Base-by-base conservation (phyloP, 2,888 invertebrate genomes). In the Ormia ochracea region DNA sequence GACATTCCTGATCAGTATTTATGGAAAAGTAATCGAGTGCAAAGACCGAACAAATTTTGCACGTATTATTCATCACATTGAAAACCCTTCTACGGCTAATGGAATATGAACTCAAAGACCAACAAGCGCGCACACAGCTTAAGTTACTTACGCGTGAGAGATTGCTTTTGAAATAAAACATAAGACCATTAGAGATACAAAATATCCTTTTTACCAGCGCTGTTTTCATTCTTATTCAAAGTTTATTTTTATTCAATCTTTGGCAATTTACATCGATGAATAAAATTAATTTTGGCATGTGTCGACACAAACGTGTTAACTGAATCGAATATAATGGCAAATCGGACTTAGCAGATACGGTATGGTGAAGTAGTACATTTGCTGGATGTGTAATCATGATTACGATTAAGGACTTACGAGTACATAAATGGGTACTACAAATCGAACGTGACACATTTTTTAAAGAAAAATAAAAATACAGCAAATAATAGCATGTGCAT, bases 391-490 rank as follows among this genome's bases (percentile, higher is more conserved):
- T 69, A 19, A 28, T 36, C 26, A 45, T 48, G 23, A 58, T 69
- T 69, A 48, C n/a, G n/a, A n/a, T 45, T 26, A n/a, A 19, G 26
- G 36, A 59, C 59, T 69, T 48, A 58, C 26, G 36, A 69, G 28
- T 52, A 19, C 28, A n/a, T 52, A 66, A 52, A 28, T 48, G 52
- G n/a, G 28, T 28, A 66, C 19, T 54, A 54, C 38, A 41, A 41
- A 38, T 28, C 12, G 23, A 28, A 66, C 66, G 66, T 66, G 52
- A 66, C 52, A 52, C 31, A 48, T 33, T 48, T 63, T 63, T 48
- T 38, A 58, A 58, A n/a, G n/a, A n/a, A n/a, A n/a, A 63, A 48
- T 14, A 48, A 9, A 3, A 14, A 1, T 3, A 33, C 3, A 33
- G 14, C 21, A 2, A 23, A 14, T 3, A 19, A 28, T 12, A n/a